Base-by-base conservation (phyloP, 92 coral and sea anemone genomes). In the Bergia puertoricense region DNA sequence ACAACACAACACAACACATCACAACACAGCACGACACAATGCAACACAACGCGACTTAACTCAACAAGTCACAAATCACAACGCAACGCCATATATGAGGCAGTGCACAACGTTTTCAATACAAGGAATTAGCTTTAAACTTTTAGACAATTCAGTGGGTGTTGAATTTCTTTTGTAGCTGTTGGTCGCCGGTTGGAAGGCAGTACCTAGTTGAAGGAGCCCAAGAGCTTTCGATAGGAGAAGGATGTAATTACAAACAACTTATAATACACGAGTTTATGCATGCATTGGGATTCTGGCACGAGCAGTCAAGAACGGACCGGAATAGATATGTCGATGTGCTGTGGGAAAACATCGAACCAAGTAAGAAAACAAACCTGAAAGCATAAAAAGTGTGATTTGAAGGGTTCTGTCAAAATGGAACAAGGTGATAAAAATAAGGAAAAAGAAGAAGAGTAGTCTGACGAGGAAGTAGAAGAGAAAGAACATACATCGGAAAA, bases 241-340 rank as follows among this genome's bases (percentile, higher is more conserved):
- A 85, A 0, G 94, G 96, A 5, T 94, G 96, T 65, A 94, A 94
- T 85, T 42, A 78, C 44, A 90, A 90, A 43, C 92, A 91, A 2
- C 88, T 92, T 22, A 94, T 94, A 22, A 73, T 94, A 44, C 96
- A 94, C 87, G 96, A 94, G 75, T 8, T 94, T 66, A 43, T 94
- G 93, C 96, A 94, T 22, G 96, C 96, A 13, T 88, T 94, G 22
- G 96, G 96, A 5, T 94, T 94, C 88, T 94, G 96, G 96, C 96
- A 94, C 86, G 96, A 94, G 72, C 96, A 94, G 75, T 74, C 96
- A 11, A 82, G 96, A 50, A 85, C 96, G 44, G 96, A 94, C 87
- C 82, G 96, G 0, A 90, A 92, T 56, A 67, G 89, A 1, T 94
- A 80, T 44, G 78, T 94, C 43, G 89, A 88, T 36, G 89, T 94